A percentile compares a stretch with the other conserved stretches of the same genome.
These are phyloP conservation scores for Echinometra lucunter DNA, from an alignment of 53 echinoderm and acorn worm species.

Conservation along the genomic window DNA sequence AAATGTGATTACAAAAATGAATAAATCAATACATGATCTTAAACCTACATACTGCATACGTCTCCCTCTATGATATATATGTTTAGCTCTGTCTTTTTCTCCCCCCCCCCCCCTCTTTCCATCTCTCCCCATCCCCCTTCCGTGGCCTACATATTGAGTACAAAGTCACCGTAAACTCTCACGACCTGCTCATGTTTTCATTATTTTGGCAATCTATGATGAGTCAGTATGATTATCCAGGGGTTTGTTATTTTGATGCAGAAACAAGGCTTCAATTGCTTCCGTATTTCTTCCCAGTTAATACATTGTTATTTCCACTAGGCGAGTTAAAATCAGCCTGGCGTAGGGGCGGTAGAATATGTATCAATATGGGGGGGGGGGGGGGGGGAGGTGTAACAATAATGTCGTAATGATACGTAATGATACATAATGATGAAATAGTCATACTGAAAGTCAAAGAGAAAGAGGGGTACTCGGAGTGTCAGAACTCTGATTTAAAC, in stretches of 20 bases:
- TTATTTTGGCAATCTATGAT: not conserved
- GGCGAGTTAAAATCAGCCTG: not conserved
- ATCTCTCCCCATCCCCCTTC: not conserved
- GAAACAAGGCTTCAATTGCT: conserved; percentile 15
- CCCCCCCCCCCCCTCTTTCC: not conserved
- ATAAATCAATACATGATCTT: too few species aligned
- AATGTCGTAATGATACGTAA: too few species aligned
- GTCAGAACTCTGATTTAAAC: too few species aligned
- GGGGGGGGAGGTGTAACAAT: too few species aligned
- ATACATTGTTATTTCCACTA: conserved; percentile 30
- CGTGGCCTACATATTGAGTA: not conserved
- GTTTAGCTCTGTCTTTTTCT: not conserved
- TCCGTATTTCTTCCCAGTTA: conserved; percentile 34
- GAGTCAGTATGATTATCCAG: conserved; percentile 13
- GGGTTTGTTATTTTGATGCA: conserved; percentile 51
- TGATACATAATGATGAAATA: not conserved
- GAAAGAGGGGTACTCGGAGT: not conserved
- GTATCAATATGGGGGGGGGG: not conserved
- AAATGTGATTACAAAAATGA: too few species aligned
- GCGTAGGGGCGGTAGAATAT: not conserved
- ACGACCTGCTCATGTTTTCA: not conserved
- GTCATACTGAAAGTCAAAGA: not conserved
- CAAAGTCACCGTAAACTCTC: not conserved
- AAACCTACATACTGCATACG: too few species aligned
- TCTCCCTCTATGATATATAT: too few species aligned